Evolutionary conservation across 2,113 vertebrate species (phyloP).

Genomic region (Herpailurus yagouaroundi): DNA sequence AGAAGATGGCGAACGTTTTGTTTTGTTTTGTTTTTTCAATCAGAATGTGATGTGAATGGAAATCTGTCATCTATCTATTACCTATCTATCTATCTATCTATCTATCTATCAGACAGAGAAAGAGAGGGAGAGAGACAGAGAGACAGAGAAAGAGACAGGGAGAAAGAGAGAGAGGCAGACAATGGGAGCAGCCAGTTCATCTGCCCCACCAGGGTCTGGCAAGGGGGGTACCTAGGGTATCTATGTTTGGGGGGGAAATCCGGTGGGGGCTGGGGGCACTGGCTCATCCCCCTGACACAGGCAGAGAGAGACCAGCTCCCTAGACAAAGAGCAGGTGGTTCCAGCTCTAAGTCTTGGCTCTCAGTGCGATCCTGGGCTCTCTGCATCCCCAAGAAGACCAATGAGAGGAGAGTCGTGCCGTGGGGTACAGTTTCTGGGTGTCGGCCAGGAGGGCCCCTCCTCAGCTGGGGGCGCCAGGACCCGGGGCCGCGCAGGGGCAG

Average conservation of each 20-base stretch:
- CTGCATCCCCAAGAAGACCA: neutral
- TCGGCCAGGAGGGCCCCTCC: neutral
- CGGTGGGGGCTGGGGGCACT: fast-evolving
- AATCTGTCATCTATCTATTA: no score
- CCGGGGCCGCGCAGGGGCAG: fast-evolving
- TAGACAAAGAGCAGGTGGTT: neutral
- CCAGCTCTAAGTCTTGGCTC: neutral
- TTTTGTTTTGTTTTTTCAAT: neutral
- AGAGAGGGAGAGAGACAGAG: no score
- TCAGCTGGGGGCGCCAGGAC: neutral
- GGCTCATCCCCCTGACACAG: neutral
- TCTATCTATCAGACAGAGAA: neutral
- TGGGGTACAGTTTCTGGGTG: neutral
- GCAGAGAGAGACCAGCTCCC: neutral
- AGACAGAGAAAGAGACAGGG: neutral
- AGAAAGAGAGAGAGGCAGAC: neutral
- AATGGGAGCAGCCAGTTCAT: neutral
- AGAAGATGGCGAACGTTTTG: neutral
- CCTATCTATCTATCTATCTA: neutral
- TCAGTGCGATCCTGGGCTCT: neutral
- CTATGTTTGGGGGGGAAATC: neutral
- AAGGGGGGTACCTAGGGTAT: neutral
- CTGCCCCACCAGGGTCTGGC: neutral
- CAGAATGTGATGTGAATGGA: neutral
- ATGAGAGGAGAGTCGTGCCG: neutral